Conservation (phyloP, 1,140 invertebrate genomes). For the Drosophila lacteicornis region DNA sequence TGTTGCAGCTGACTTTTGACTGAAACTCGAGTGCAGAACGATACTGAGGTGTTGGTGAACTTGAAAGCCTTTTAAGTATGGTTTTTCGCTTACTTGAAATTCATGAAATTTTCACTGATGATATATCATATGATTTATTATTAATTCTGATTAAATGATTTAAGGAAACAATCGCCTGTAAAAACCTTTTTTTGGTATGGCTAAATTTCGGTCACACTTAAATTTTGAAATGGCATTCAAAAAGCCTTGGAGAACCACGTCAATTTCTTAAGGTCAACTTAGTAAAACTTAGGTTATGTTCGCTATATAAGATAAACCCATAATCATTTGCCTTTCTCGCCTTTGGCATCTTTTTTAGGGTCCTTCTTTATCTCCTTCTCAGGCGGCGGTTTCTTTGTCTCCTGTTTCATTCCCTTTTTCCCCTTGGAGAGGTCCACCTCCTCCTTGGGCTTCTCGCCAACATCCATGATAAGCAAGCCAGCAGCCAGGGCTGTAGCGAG, state of each 20-base stretch:
- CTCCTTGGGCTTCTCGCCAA: conserved; percentile 9
- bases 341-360: not conserved
- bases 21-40: conserved; percentile 1
- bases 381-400: not conserved
- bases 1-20: conserved; percentile 20
- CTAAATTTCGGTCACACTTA: not conserved
- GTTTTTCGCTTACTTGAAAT: not conserved
- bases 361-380: not conserved
- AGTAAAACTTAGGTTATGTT: too few species aligned
- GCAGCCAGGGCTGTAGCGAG: conserved; percentile 46
- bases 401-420: not conserved
- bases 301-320: too few species aligned
- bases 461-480: conserved; percentile 9
- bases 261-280: too few species aligned
- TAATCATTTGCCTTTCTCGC: not conserved
- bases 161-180: too few species aligned
- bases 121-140: too few species aligned
- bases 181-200: too few species aligned
- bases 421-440: conserved; percentile 27
- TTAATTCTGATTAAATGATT: too few species aligned
- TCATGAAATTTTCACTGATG: too few species aligned
- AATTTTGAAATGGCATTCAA: conserved; percentile 5
- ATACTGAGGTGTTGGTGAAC: not conserved
- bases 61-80: not conserved
- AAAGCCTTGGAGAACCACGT: not conserved